These are phyloP conservation scores for Gymnocypris eckloni DNA, from an alignment of 2,797 vertebrate genomes.

Conservation along the genomic window DNA sequence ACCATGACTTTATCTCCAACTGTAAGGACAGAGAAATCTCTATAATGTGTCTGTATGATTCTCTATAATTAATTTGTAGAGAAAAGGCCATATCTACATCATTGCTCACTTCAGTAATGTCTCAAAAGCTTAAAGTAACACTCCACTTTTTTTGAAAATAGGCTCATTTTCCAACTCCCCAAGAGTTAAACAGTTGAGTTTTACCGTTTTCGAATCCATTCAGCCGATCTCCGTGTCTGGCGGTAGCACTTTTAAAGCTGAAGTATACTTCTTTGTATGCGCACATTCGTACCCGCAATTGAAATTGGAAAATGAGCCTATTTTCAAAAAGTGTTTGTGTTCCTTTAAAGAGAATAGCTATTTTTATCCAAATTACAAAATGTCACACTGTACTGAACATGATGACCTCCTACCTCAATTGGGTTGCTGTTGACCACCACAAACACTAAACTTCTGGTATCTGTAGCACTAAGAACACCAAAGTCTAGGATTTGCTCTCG, in stretches of 20 bases:
- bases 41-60: not conserved
- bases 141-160: no score
- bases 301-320: no score
- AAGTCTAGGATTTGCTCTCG: conserved; percentile 93
- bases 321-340: no score
- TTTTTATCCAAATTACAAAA: conserved; percentile 12
- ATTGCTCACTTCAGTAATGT: not conserved
- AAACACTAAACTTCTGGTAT: conserved; percentile 90
- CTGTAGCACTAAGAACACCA: conserved; percentile 91
- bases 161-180: no score
- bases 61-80: not conserved
- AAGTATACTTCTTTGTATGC: no score
- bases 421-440: conserved; percentile 96
- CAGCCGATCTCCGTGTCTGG: no score
- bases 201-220: no score
- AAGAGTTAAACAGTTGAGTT: no score
- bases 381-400: conserved; percentile 6
- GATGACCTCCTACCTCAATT: conserved; percentile 87
- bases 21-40: conserved; percentile 69
- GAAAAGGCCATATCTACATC: not conserved
- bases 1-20: conserved; percentile 96
- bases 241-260: no score
- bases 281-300: no score
- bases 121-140: not conserved
- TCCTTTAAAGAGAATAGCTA: not conserved